phyloP scores from a whole-genome alignment of 2,113 vertebrate genomes.

The Apus apus region DNA sequence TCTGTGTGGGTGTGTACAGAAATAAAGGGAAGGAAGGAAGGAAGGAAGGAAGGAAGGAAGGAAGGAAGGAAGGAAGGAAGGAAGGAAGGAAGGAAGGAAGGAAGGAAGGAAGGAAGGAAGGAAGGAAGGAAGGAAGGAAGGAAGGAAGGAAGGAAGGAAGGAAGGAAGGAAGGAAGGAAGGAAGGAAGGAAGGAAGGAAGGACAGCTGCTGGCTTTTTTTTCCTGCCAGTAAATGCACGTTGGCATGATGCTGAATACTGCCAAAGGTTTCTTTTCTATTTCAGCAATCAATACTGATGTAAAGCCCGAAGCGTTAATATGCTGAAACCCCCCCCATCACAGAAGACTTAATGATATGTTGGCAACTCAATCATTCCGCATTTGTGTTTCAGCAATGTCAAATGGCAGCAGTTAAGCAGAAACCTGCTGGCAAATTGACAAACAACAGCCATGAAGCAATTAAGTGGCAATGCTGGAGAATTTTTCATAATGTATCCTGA shows the following conservation, averaged over 20 bases:
- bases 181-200: not conserved
- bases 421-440: constrained; percentile 77
- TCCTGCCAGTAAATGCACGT: constrained; percentile 28
- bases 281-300: constrained; percentile 67
- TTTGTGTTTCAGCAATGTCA: constrained; percentile 71
- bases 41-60: too few species aligned
- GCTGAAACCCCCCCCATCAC: constrained; percentile 46
- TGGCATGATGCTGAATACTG: constrained; percentile 38
- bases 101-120: too few species aligned
- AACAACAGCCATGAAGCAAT: constrained; percentile 69
- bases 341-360: constrained; percentile 68
- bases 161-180: not conserved
- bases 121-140: too few species aligned
- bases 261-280: constrained; percentile 65
- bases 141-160: not conserved
- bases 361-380: constrained; percentile 68
- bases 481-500: constrained; percentile 46
- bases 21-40: not conserved
- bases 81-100: too few species aligned
- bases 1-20: not conserved
- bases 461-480: constrained; percentile 61
- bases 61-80: too few species aligned
- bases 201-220: constrained; percentile 28
- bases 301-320: constrained; percentile 66
- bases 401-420: constrained; percentile 72